Base-by-base conservation (phyloP, 2,797 vertebrate species). In the Arvicola amphibius region DNA sequence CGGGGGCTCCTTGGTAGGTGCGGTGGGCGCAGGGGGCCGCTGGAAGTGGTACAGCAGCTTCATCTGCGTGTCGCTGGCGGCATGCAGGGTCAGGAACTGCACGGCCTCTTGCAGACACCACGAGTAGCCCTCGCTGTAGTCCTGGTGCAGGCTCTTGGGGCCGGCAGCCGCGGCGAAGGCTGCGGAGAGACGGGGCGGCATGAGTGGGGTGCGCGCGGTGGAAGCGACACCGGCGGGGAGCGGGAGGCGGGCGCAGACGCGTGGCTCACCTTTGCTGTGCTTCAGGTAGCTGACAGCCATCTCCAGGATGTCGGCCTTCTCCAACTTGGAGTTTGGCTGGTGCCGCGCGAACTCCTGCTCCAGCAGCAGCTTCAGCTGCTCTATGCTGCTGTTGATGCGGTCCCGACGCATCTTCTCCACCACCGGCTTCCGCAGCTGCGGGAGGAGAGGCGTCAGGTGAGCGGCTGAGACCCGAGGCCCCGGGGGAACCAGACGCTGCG, bases 241-340 rank as follows among this genome's bases (percentile, higher is more conserved):
- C 29, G 14, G 7, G 37, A 40, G 2, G n/a, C 98, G 29, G 92
- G 37, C 2, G 51, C 56, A 40, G 8, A 77, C 17, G 8, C 11
- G 32, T 21, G 5, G 40, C 98, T 98, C 97, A 98, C 98, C 95
- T 92, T 95, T 98, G 98, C 98, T 97, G 94, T 92, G 97, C 88
- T 98, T 98, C 97, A 99, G 97, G 61, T 98, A 99, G 96, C 98
- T 98, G 97, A 99, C 99, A 0, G 99, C 98, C 99, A 99, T 99
- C 97, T 99, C 99, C 97, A 99, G 92, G 96, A 99, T 99, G 97
- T 99, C 99, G 0, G 99, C 99, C 97, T 99, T 99, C 97, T 99
- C 99, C 85, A 99, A 98, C 98, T 99, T 99, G 56, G 99, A 99
- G 97, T 99, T 98, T 53, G 99, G 99, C 95, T 98, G 98, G 95